phyloP scores from a whole-genome alignment of 2,797 vertebrate species.

The Tinamus major region DNA sequence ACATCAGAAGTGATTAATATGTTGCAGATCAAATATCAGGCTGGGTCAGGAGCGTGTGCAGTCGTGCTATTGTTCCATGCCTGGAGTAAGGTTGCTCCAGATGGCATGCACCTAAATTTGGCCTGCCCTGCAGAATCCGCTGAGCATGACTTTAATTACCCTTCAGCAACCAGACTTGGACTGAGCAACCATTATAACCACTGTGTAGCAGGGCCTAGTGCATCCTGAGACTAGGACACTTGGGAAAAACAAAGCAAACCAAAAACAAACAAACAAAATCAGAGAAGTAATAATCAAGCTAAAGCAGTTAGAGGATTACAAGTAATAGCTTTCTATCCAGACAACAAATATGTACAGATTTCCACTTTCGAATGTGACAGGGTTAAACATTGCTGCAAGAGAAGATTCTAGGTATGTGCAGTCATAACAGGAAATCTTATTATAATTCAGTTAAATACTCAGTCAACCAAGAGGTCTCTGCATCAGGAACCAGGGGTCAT shows the following conservation, averaged over 20 bases:
- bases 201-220: background rate
- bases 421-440: background rate
- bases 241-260: background rate
- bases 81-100: background rate
- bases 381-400: background rate
- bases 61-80: background rate
- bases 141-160: background rate
- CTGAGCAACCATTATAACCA: background rate
- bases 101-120: background rate
- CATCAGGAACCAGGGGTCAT: background rate
- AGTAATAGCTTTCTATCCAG: background rate
- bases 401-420: background rate
- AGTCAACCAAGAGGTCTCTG: background rate
- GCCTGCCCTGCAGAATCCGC: background rate
- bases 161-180: background rate
- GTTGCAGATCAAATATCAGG: background rate
- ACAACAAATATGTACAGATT: background rate
- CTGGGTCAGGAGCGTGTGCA: background rate
- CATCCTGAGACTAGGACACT: background rate
- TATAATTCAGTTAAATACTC: background rate
- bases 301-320: background rate
- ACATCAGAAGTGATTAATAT: background rate
- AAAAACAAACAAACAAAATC: background rate
- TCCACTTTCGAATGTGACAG: background rate
- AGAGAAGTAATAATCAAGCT: background rate